Percentiles rank a stretch among this genome's conserved stretches.
Evolutionary conservation across 2,797 vertebrate genomes (phyloP).

Genomic region (Natrix natrix): DNA sequence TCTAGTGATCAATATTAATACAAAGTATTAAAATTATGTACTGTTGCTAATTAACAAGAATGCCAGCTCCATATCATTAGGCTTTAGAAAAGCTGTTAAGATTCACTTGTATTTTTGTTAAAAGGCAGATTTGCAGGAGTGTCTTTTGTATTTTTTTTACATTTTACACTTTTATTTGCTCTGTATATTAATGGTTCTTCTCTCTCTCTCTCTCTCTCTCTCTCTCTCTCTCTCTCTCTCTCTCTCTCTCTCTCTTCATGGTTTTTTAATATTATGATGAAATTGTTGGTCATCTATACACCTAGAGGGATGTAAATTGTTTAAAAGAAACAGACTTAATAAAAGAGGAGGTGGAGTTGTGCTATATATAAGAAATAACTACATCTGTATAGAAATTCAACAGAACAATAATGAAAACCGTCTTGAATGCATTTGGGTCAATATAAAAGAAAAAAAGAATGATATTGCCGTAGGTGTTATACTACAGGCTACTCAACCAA

Average conservation of each 20-base stretch:
- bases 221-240: neutral
- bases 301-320: neutral
- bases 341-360: neutral
- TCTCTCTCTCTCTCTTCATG: neutral
- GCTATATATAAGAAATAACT: neutral
- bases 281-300: neutral
- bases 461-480: too few relatives aligned
- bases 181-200: neutral
- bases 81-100: neutral
- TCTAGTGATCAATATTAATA: neutral
- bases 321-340: neutral
- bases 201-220: neutral
- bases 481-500: too few relatives aligned
- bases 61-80: neutral
- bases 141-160: neutral
- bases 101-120: neutral
- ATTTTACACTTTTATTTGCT: neutral
- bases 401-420: neutral
- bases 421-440: neutral
- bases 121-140: neutral
- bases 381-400: neutral
- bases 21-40: neutral
- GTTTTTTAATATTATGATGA: neutral
- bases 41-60: neutral
- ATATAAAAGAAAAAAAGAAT: too few relatives aligned